phyloP scores from a whole-genome alignment of 2,113 vertebrate genomes.

The Ondatra zibethicus region DNA sequence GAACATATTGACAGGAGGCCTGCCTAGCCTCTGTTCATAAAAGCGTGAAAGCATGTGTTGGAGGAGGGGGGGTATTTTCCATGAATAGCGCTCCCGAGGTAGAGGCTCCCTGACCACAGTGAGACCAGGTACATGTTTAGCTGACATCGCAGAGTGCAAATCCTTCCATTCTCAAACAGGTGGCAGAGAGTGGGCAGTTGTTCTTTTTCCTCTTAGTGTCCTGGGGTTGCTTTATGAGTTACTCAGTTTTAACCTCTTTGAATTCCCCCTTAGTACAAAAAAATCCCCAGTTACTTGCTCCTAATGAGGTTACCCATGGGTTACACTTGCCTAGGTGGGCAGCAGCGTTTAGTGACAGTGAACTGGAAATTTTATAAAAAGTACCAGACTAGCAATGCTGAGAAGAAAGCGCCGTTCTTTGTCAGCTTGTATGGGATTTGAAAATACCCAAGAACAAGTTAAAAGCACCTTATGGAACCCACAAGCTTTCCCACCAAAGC shows the following conservation, averaged over 20 bases:
- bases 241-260: constrained; percentile 60
- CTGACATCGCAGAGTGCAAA: not conserved
- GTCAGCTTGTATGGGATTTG: constrained; percentile 16
- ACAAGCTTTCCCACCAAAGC: not conserved
- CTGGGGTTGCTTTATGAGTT: constrained; percentile 33
- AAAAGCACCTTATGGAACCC: not conserved
- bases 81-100: not conserved
- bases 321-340: not conserved
- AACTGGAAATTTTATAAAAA: constrained; percentile 28
- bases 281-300: constrained; percentile 55
- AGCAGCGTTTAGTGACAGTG: not conserved
- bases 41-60: not conserved
- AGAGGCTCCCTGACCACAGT: not conserved
- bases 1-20: constrained; percentile 55
- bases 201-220: constrained; percentile 50
- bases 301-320: not conserved
- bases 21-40: not conserved
- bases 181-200: constrained; percentile 43
- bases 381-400: not conserved
- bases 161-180: constrained; percentile 62
- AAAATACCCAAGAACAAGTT: not conserved
- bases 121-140: not conserved
- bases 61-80: not conserved
- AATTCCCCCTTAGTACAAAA: constrained; percentile 62
- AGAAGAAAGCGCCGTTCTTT: not conserved